phyloP scores from a whole-genome alignment of 2,113 vertebrate genomes.

The Perca flavescens region DNA sequence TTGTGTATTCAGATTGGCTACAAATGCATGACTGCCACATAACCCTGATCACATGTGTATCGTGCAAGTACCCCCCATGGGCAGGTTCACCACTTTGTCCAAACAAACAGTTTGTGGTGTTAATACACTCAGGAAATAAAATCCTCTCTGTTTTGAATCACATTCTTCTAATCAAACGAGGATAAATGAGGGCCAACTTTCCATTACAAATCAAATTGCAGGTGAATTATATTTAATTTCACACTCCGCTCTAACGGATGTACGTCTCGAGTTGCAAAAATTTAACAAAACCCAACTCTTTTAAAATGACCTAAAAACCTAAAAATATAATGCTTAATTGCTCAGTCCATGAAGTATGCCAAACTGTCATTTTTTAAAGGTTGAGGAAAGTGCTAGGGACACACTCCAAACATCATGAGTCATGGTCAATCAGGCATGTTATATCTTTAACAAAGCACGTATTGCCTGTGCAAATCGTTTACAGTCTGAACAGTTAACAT shows the following conservation, averaged over 20 bases:
- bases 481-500: conserved; percentile 13
- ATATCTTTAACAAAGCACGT: conserved; percentile 24
- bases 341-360: neutral
- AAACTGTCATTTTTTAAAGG: neutral
- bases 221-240: conserved; percentile 58
- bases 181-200: conserved; percentile 63
- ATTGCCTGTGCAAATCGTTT: conserved; percentile 30
- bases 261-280: conserved; percentile 20
- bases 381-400: neutral
- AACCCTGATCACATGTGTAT: conserved; percentile 49
- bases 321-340: conserved; percentile 21
- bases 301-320: conserved; percentile 18
- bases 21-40: conserved; percentile 56
- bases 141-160: conserved; percentile 54
- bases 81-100: conserved; percentile 47
- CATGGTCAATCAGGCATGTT: conserved; percentile 3
- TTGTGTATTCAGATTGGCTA: conserved; percentile 49
- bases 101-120: conserved; percentile 64
- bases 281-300: conserved; percentile 3
- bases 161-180: conserved; percentile 68
- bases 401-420: conserved; percentile 24
- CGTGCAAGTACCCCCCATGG: conserved; percentile 56
- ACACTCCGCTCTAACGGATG: conserved; percentile 14
- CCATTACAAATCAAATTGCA: conserved; percentile 68
- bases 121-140: conserved; percentile 67